phyloP scores from a whole-genome alignment of 1,140 invertebrate species.

The Tetramorium parvispinum region DNA sequence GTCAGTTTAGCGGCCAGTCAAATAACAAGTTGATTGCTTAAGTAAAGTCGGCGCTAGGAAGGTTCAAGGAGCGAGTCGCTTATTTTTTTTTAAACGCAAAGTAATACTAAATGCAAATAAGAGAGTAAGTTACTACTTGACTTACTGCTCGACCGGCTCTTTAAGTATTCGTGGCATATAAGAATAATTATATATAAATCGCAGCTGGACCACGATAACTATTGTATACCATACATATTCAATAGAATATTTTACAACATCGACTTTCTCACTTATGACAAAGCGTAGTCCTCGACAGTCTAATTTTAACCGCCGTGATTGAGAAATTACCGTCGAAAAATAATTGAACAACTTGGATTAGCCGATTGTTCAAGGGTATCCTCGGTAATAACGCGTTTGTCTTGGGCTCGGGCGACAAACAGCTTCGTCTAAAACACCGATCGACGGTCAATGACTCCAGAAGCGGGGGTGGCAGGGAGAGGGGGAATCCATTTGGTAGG shows the following conservation, averaged over 20 bases:
- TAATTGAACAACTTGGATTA: neutral
- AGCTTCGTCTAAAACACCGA: slow-evolving; percentile 50
- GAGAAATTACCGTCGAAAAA: neutral
- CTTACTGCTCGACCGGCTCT: neutral
- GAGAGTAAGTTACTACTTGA: slow-evolving; percentile 5
- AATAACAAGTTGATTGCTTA: slow-evolving; percentile 44
- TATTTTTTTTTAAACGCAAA: slow-evolving; percentile 29
- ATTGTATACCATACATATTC: neutral
- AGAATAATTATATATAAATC: slow-evolving; percentile 37
- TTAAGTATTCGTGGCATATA: slow-evolving; percentile 25
- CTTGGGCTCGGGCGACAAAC: slow-evolving; percentile 12
- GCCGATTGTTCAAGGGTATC: neutral
- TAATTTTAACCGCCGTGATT: neutral
- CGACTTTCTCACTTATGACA: neutral
- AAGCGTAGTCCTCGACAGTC: neutral
- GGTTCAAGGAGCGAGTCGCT: slow-evolving; percentile 27
- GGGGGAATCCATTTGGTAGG: slow-evolving; percentile 70
- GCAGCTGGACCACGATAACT: slow-evolving; percentile 16
- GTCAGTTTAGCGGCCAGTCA: slow-evolving; percentile 39
- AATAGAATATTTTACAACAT: neutral
- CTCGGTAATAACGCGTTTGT: neutral
- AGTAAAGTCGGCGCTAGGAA: neutral
- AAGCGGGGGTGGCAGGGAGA: slow-evolving; percentile 38
- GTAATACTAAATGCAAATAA: slow-evolving; percentile 46
- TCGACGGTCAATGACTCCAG: slow-evolving; percentile 72